Percentiles rank a stretch among this genome's conserved stretches.
These are phyloP conservation scores for Lophius americanus DNA, from an alignment of 2,797 vertebrate genomes.

Conservation along the genomic window DNA sequence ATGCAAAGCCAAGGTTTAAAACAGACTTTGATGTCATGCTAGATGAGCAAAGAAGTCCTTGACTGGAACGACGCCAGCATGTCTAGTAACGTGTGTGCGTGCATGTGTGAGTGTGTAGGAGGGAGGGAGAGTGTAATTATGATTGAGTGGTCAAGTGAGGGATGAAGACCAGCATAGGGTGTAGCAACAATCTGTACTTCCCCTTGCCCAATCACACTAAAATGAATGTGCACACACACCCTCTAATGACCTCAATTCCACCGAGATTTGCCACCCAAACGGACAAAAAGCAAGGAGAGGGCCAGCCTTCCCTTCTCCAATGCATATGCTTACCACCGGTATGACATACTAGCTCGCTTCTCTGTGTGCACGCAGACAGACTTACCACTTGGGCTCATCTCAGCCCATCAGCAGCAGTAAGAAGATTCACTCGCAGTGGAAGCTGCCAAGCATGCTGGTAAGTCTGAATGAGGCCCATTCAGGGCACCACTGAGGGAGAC, in stretches of 20 bases:
- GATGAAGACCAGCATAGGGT: slow-evolving; percentile 20
- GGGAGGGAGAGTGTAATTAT: slow-evolving; percentile 46
- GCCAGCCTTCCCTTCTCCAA: slow-evolving; percentile 62
- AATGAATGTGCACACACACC: slow-evolving; percentile 51
- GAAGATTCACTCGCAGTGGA: slow-evolving; percentile 59
- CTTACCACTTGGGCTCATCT: slow-evolving; percentile 70
- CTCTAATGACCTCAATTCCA: slow-evolving; percentile 67
- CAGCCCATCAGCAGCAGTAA: slow-evolving; percentile 67
- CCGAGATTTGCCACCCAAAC: slow-evolving; percentile 51
- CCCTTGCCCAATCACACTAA: slow-evolving; percentile 33
- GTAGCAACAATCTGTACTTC: slow-evolving; percentile 13
- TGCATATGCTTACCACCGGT: slow-evolving; percentile 69
- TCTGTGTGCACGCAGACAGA: slow-evolving; percentile 62
- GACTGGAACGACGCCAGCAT: slow-evolving; percentile 54
- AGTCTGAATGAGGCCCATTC: slow-evolving; percentile 78
- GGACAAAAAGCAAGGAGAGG: slow-evolving; percentile 55
- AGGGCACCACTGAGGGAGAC: slow-evolving; percentile 46
- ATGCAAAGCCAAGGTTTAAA: slow-evolving; percentile 55
- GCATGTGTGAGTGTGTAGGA: slow-evolving; percentile 32
- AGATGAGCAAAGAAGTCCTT: slow-evolving; percentile 49
- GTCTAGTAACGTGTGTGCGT: slow-evolving; percentile 46
- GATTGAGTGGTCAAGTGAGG: slow-evolving; percentile 53
- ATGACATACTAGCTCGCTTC: slow-evolving; percentile 55
- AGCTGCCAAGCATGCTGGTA: slow-evolving; percentile 80
- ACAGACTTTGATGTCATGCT: slow-evolving; percentile 63